Evolutionary conservation across 1,140 invertebrate genomes (phyloP).

Genomic region (Dryas iulia): DNA sequence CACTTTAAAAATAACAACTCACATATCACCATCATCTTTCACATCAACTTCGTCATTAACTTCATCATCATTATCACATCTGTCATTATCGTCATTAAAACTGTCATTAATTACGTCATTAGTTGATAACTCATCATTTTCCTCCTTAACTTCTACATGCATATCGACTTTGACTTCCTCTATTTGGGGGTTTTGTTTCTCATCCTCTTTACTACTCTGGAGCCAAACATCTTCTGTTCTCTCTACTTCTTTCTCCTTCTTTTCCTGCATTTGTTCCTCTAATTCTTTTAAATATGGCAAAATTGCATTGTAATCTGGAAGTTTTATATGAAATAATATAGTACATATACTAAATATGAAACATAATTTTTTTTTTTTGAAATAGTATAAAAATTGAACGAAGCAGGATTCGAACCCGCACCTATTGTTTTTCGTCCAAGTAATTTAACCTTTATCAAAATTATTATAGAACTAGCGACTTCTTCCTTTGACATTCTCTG

Average conservation of each 20-base stretch:
- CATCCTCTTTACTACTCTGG: constrained; percentile 12
- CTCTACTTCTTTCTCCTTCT: constrained; percentile 40
- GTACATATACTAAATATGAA: too few relatives aligned
- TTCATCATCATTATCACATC: neutral
- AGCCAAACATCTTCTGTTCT: constrained; percentile 44
- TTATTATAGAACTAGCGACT: too few relatives aligned
- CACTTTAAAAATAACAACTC: neutral
- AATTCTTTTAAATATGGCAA: constrained; percentile 65
- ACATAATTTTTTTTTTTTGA: too few relatives aligned
- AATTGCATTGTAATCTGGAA: constrained; percentile 60
- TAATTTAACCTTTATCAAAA: too few relatives aligned
- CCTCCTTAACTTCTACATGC: constrained; percentile 21
- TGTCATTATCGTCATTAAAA: constrained; percentile 11
- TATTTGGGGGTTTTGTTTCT: constrained; percentile 23
- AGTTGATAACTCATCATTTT: neutral
- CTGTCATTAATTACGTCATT: constrained; percentile 15
- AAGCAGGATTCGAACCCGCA: too few relatives aligned
- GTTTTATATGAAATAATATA: neutral
- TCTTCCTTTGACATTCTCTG: too few relatives aligned
- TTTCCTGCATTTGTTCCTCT: constrained; percentile 54
- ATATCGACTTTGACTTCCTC: constrained; percentile 36
- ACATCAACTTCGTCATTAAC: neutral
- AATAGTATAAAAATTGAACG: too few relatives aligned
- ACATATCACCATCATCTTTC: neutral
- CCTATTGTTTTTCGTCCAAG: too few relatives aligned